phyloP scores from a whole-genome alignment of 2,797 vertebrate species.

The Spheniscus humboldti region DNA sequence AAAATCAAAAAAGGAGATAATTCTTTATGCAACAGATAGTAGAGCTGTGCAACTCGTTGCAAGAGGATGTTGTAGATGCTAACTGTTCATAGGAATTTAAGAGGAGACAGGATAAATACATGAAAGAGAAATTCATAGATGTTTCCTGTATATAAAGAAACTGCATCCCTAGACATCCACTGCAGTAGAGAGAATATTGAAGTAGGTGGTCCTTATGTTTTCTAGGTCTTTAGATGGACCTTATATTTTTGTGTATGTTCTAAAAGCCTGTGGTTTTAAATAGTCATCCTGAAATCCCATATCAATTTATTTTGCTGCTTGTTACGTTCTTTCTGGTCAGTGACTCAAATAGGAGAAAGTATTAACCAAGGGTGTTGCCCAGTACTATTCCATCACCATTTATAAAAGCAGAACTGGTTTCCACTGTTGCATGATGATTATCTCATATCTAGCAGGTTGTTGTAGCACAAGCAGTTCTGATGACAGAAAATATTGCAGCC shows the following conservation, averaged over 20 bases:
- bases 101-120: neutral
- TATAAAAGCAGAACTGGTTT: neutral
- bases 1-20: neutral
- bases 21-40: neutral
- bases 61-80: neutral
- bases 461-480: neutral
- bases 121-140: neutral
- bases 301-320: neutral
- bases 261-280: neutral
- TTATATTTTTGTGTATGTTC: neutral
- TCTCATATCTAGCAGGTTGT: neutral
- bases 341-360: neutral
- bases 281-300: neutral
- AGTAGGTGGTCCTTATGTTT: neutral
- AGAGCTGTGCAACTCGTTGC: neutral
- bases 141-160: neutral
- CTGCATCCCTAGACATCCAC: neutral
- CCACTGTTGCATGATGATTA: neutral
- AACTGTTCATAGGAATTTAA: neutral
- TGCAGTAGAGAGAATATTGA: neutral
- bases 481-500: neutral
- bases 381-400: neutral
- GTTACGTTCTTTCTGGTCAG: neutral
- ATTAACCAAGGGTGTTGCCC: neutral
- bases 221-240: neutral